Conservation (phyloP, 2,888 invertebrate species). For the Calameuta filiformis region DNA sequence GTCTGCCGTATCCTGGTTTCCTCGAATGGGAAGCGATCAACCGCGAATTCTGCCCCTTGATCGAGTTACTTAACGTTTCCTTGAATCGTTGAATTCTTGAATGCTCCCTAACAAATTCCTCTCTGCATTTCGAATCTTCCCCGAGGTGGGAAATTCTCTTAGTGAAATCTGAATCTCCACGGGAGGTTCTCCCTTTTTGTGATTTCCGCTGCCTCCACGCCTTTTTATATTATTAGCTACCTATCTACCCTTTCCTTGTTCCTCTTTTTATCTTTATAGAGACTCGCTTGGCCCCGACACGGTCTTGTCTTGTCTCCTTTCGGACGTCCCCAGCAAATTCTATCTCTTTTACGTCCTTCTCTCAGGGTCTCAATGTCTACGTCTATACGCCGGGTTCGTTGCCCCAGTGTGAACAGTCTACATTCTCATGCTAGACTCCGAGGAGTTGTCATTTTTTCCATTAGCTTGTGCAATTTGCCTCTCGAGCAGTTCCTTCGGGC, state of each 20-base stretch:
- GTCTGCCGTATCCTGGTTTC: neutral
- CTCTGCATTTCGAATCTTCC: neutral
- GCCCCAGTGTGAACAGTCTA: neutral
- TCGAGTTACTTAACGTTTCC: neutral
- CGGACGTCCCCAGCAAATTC: neutral
- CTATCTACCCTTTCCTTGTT: neutral
- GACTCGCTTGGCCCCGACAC: neutral
- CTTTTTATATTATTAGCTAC: neutral
- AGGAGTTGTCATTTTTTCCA: neutral
- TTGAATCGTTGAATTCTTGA: neutral
- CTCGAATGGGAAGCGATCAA: neutral
- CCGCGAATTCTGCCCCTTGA: neutral
- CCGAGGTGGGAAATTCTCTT: neutral
- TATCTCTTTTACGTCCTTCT: neutral
- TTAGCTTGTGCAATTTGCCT: neutral
- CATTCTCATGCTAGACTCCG: neutral
- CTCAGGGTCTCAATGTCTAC: neutral
- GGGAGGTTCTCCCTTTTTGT: neutral
- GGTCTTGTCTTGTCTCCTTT: neutral
- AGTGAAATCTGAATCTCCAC: neutral
- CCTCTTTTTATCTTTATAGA: neutral
- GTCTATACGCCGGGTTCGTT: neutral
- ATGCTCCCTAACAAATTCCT: neutral
- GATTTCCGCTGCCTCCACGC: neutral
- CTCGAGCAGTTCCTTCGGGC: neutral